These are phyloP conservation scores for Chelidonichthys spinosus DNA, from an alignment of 2,797 vertebrate species.

Conservation along the genomic window DNA sequence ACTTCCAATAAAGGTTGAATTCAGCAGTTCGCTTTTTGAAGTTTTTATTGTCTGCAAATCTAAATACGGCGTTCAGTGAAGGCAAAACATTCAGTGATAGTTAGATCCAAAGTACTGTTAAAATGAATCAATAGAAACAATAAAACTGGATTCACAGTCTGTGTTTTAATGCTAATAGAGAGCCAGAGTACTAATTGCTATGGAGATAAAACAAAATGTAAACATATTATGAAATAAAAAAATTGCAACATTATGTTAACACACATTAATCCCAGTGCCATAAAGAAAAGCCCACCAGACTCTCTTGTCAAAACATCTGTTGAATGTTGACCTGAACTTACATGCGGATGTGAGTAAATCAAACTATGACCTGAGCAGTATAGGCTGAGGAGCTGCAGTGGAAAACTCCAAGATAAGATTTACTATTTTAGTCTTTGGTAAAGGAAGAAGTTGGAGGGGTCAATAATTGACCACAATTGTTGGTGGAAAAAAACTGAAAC, in stretches of 20 bases:
- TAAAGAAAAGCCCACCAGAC: background rate
- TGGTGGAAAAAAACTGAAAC: background rate
- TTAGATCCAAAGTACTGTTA: background rate
- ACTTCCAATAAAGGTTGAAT: background rate
- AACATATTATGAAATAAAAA: background rate
- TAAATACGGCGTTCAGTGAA: background rate
- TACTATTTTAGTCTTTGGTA: background rate
- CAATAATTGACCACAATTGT: slow-evolving; percentile 21
- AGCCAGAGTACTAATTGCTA: background rate
- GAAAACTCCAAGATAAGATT: slow-evolving; percentile 9
- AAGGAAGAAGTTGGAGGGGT: background rate
- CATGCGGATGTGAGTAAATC: background rate
- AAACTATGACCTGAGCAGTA: background rate
- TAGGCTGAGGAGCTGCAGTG: background rate
- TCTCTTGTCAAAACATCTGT: background rate
- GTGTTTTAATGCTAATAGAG: background rate
- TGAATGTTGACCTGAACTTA: background rate
- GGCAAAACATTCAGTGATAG: background rate
- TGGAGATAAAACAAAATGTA: background rate
- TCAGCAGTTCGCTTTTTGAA: background rate
- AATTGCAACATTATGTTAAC: background rate
- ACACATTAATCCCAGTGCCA: background rate
- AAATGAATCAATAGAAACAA: background rate
- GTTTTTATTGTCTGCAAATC: background rate
- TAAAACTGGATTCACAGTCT: background rate